Percentiles rank a stretch among this genome's conserved stretches.
These are phyloP conservation scores for Meliscaeva auricollis DNA, from an alignment of 2,888 invertebrate species.

Conservation along the genomic window DNA sequence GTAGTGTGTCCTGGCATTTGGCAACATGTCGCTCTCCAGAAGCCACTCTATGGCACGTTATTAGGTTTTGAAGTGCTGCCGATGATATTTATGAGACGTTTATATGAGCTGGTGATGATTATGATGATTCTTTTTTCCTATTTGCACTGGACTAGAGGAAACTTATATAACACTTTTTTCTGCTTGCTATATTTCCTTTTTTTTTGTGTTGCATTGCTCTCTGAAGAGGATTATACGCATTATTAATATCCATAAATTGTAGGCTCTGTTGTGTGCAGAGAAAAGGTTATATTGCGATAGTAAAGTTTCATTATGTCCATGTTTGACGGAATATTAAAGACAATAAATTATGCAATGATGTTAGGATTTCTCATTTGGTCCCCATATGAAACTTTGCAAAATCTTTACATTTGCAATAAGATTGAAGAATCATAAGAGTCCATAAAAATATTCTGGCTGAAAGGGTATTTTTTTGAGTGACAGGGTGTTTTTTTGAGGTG, in stretches of 20 bases:
- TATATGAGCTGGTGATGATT: conserved; percentile 74
- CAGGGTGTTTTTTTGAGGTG: no score
- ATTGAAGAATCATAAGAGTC: no score
- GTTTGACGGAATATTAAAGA: conserved; percentile 32
- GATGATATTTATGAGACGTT: conserved; percentile 76
- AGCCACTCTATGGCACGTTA: conserved; percentile 43
- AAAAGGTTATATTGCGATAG: conserved; percentile 16
- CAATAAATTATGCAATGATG: conserved; percentile 41
- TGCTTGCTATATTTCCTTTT: not conserved
- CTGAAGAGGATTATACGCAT: conserved; percentile 42
- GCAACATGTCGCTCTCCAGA: conserved; percentile 63
- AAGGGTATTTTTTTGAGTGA: no score
- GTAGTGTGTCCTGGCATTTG: conserved; percentile 52
- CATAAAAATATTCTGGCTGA: no score
- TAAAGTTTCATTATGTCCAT: conserved; percentile 6
- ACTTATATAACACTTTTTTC: conserved; percentile 29
- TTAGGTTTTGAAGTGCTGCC: conserved; percentile 74
- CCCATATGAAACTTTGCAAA: no score
- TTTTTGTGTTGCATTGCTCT: not conserved
- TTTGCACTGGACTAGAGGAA: conserved; percentile 39
- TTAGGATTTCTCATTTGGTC: not conserved
- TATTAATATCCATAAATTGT: conserved; percentile 73
- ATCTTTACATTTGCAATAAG: no score
- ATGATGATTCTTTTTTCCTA: conserved; percentile 55
- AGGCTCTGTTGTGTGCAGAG: not conserved